phyloP scores from a whole-genome alignment of 2,888 invertebrate species.

The Leptura quadrifasciata region DNA sequence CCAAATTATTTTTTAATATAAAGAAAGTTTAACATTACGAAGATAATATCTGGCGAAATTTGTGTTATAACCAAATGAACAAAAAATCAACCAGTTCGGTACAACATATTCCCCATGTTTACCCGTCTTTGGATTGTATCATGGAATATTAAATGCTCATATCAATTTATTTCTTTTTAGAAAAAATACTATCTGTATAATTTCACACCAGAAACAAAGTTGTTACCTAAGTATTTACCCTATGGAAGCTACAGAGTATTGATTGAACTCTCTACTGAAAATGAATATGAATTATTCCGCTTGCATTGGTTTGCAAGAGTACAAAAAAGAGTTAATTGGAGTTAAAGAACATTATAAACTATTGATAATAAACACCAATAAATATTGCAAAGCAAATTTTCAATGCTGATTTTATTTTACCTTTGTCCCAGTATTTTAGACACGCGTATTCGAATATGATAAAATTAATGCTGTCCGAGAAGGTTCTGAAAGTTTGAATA shows the following conservation, averaged over 20 bases:
- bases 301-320: neutral
- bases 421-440: too few relatives aligned
- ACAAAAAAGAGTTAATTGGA: neutral
- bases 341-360: neutral
- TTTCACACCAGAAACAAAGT: neutral
- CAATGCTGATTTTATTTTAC: neutral
- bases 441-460: too few relatives aligned
- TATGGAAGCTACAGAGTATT: neutral
- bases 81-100: too few relatives aligned
- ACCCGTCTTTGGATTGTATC: too few relatives aligned
- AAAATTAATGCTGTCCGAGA: too few relatives aligned
- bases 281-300: neutral
- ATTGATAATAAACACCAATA: neutral
- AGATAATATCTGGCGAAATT: too few relatives aligned
- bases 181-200: slow-evolving; percentile 9
- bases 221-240: neutral
- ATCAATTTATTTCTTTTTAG: neutral
- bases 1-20: too few relatives aligned
- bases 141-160: neutral
- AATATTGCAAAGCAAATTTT: neutral
- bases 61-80: too few relatives aligned
- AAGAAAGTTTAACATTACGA: too few relatives aligned
- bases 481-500: too few relatives aligned
- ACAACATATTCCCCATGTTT: too few relatives aligned
- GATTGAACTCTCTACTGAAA: neutral